A percentile compares a stretch with the other conserved stretches of the same genome.
Conservation (phyloP, 2,113 vertebrate genomes). For the Mirounga angustirostris region DNA sequence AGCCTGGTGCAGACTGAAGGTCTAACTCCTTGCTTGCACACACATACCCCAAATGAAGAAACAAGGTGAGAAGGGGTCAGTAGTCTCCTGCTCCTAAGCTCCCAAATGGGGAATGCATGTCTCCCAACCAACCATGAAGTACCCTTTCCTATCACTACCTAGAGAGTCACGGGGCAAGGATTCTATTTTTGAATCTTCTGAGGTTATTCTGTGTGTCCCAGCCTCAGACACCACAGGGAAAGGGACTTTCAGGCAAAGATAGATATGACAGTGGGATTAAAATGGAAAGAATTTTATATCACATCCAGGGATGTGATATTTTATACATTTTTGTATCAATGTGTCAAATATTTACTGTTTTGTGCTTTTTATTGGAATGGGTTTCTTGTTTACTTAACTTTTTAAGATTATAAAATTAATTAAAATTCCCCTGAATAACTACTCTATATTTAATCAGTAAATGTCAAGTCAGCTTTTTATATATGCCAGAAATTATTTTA, state of each 20-base stretch:
- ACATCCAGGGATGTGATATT: not conserved
- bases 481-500: not conserved
- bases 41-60: not conserved
- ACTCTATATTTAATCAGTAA: slow-evolving; percentile 5
- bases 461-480: not conserved
- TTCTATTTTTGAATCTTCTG: not conserved
- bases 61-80: not conserved
- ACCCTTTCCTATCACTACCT: not conserved
- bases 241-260: not conserved
- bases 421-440: not conserved
- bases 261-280: not conserved
- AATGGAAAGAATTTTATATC: not conserved
- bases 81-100: not conserved
- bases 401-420: not conserved
- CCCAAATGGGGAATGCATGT: not conserved
- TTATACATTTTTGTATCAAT: not conserved
- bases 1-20: not conserved
- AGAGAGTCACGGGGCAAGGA: not conserved
- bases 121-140: not conserved
- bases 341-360: not conserved
- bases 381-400: not conserved
- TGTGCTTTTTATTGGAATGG: not conserved
- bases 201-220: not conserved
- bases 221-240: not conserved
- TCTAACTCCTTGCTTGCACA: not conserved